Conservation (phyloP, 2,113 vertebrate species). For the Monarcha castaneiventris region DNA sequence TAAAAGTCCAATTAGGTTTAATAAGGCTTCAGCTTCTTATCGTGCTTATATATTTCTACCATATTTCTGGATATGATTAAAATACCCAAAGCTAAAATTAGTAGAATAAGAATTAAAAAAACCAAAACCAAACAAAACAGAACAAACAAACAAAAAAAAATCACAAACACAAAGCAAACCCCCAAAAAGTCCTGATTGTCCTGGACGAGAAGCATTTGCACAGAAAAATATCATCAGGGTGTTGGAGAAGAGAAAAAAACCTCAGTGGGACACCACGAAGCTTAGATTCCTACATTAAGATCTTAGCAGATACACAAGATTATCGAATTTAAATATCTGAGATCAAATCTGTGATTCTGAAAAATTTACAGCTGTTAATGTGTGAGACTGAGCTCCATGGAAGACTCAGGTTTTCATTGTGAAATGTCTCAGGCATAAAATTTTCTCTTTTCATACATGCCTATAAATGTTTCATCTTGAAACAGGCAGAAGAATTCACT, state of each 20-base stretch:
- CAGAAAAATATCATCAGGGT: neutral
- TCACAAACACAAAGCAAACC: neutral
- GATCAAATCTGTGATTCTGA: neutral
- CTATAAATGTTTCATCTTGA: neutral
- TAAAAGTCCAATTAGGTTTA: constrained; percentile 22
- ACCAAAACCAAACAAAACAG: no score
- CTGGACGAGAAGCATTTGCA: neutral
- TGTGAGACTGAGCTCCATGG: neutral
- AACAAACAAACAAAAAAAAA: neutral
- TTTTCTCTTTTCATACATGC: neutral
- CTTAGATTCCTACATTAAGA: neutral
- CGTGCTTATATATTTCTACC: neutral
- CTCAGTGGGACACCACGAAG: neutral
- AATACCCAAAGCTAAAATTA: neutral
- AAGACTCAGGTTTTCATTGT: neutral
- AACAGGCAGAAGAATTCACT: neutral
- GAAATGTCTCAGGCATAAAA: neutral
- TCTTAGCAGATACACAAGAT: neutral
- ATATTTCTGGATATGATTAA: neutral
- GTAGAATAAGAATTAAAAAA: neutral
- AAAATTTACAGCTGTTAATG: neutral
- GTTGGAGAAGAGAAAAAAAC: neutral
- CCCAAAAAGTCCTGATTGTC: neutral
- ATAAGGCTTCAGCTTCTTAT: neutral
- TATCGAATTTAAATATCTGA: neutral